Conservation (phyloP, 2,888 invertebrate species). For the Lithosia quadra region DNA sequence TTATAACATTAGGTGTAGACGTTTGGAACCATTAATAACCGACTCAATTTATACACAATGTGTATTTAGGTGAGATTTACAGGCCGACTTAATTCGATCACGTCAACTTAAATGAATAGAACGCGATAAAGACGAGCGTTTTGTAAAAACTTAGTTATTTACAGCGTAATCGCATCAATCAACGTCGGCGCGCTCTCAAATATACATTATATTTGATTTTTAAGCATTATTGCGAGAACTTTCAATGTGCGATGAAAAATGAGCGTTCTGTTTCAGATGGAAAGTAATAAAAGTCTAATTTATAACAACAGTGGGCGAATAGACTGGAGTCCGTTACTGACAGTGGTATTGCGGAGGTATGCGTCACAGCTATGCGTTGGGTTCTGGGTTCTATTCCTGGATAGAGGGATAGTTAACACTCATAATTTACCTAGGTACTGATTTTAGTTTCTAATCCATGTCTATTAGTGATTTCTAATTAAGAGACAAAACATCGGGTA, state of each 20-base stretch:
- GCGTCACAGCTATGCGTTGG: background rate
- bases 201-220: conserved; percentile 40
- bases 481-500: background rate
- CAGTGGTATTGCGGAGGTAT: too few relatives aligned
- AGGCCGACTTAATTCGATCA: conserved; percentile 29
- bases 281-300: conserved; percentile 19
- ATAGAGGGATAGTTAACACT: too few relatives aligned
- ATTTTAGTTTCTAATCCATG: background rate
- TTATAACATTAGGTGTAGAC: conserved; percentile 5
- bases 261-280: conserved; percentile 20
- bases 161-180: conserved; percentile 39
- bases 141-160: conserved; percentile 28
- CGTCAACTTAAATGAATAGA: conserved; percentile 30
- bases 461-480: background rate
- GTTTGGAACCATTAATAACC: background rate
- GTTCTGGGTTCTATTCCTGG: too few relatives aligned
- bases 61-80: conserved; percentile 6
- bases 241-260: conserved; percentile 37
- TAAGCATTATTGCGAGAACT: conserved; percentile 31
- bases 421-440: too few relatives aligned
- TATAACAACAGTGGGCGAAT: background rate
- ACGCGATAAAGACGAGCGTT: conserved; percentile 17
- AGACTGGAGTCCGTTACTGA: background rate
- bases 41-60: background rate
- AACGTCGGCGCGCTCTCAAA: conserved; percentile 28